Evolutionary conservation across 2,113 vertebrate genomes (phyloP).

Genomic region (Alouatta palliata): DNA sequence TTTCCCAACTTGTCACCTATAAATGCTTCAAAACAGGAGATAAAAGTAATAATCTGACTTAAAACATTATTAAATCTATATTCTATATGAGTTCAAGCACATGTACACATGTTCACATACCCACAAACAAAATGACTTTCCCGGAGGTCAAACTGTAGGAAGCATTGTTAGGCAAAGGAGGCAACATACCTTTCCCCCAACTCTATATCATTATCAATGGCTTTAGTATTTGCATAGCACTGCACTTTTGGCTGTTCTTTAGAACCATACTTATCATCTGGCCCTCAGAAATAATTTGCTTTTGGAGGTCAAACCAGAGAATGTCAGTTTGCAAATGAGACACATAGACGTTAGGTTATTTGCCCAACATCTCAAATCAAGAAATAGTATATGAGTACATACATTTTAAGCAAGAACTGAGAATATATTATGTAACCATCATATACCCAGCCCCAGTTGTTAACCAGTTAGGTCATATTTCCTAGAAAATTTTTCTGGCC

Average conservation of each 20-base stretch:
- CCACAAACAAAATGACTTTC: constrained; percentile 56
- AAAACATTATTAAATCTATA: constrained; percentile 35
- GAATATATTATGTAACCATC: constrained; percentile 15
- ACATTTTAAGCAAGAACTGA: background rate
- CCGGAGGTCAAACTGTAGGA: constrained; percentile 27
- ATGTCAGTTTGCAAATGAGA: constrained; percentile 52
- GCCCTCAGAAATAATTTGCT: constrained; percentile 37
- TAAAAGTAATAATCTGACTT: constrained; percentile 54
- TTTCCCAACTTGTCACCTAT: constrained; percentile 23
- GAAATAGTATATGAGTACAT: background rate
- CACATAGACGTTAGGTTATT: constrained; percentile 18
- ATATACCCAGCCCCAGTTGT: background rate
- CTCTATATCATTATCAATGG: background rate
- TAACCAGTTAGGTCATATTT: background rate
- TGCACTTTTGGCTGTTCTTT: background rate
- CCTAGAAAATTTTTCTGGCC: background rate
- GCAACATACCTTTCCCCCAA: background rate
- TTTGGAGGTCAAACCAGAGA: constrained; percentile 8
- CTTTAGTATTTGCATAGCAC: constrained; percentile 33
- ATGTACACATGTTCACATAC: background rate
- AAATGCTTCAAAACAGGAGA: constrained; percentile 23
- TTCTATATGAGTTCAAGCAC: background rate
- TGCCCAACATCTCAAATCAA: constrained; percentile 40
- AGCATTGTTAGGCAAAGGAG: background rate
- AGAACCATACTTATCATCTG: background rate